These are phyloP conservation scores for Helicoverpa armigera DNA, from an alignment of 1,140 invertebrate species.

Conservation along the genomic window DNA sequence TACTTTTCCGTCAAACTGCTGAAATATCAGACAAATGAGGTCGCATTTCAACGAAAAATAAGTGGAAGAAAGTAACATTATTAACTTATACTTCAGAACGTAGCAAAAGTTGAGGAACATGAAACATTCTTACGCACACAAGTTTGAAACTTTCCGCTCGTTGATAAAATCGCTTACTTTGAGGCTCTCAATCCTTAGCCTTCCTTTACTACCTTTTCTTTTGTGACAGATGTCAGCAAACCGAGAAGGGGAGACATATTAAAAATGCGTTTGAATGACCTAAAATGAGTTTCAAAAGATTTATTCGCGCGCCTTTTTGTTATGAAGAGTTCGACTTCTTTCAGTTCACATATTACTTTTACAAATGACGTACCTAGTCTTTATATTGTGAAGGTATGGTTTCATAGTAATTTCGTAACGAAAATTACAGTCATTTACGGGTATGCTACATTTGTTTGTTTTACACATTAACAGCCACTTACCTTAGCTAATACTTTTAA, in stretches of 20 bases:
- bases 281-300: constrained; percentile 55
- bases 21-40: too few relatives aligned
- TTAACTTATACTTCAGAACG: background rate
- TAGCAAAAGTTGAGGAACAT: background rate
- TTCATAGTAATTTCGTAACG: background rate
- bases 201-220: constrained; percentile 56
- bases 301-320: constrained; percentile 48
- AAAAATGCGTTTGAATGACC: constrained; percentile 66
- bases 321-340: constrained; percentile 32
- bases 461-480: too few relatives aligned
- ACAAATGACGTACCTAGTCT: background rate
- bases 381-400: background rate
- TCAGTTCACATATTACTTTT: constrained; percentile 35
- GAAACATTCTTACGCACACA: background rate
- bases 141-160: background rate
- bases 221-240: constrained; percentile 64
- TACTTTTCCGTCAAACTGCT: too few relatives aligned
- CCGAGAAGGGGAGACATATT: constrained; percentile 62
- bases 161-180: constrained; percentile 34
- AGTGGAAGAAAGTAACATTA: too few relatives aligned
- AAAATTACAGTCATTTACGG: background rate
- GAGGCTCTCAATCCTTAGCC: constrained; percentile 30
- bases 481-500: too few relatives aligned
- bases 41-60: too few relatives aligned
- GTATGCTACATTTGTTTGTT: too few relatives aligned